Evolutionary conservation across 2,797 vertebrate genomes (phyloP).

Genomic region (Acrossocheilus wenchowensis): DNA sequence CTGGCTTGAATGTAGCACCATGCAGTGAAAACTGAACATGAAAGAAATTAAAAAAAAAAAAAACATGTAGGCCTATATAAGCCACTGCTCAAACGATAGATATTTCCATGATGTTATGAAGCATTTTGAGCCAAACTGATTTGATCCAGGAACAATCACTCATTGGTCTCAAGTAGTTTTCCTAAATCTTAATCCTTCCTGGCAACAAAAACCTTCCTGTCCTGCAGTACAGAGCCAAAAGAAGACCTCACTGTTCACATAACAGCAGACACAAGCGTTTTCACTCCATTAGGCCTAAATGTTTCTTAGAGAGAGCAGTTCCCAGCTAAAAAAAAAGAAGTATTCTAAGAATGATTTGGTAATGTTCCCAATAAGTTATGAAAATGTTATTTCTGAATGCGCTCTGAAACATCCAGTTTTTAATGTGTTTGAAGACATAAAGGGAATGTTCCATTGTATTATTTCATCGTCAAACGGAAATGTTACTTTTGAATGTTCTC

Average conservation of each 20-base stretch:
- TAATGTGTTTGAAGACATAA: neutral
- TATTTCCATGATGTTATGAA: neutral
- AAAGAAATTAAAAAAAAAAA: neutral
- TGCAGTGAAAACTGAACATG: slow-evolving; percentile 2
- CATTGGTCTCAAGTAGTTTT: slow-evolving; percentile 14
- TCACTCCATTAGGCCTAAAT: neutral
- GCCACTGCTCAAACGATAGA: neutral
- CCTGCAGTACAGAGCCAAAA: neutral
- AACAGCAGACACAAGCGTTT: neutral
- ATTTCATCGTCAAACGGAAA: neutral
- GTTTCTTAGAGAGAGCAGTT: neutral
- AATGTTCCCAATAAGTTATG: neutral
- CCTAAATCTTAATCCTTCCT: slow-evolving; percentile 12
- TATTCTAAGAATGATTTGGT: neutral
- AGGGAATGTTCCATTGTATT: neutral
- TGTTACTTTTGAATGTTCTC: neutral
- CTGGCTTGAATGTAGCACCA: neutral
- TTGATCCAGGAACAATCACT: neutral
- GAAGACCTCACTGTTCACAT: slow-evolving; percentile 3
- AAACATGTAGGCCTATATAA: neutral
- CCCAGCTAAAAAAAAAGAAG: no score
- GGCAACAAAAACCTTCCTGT: neutral
- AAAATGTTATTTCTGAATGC: neutral
- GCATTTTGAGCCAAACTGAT: neutral
- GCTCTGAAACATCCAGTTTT: neutral